Percentiles rank a stretch among this genome's conserved stretches.
Conservation (phyloP, 2,797 vertebrate genomes). For the Halcyon leucocephala region DNA sequence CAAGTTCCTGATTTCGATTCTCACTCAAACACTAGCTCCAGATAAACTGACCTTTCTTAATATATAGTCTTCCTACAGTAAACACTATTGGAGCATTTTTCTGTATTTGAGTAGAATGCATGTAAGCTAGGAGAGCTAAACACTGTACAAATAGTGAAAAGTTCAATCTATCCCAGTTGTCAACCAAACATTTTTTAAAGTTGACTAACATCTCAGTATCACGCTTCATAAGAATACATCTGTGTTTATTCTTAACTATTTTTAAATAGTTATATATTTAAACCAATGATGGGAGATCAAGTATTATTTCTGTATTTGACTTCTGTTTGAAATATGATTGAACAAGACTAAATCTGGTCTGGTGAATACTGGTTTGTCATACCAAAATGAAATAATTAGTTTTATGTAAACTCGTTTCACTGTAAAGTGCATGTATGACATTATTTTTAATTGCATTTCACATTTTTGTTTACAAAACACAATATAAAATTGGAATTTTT, state of each 20-base stretch:
- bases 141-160: not conserved
- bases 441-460: not conserved
- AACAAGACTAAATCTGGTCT: not conserved
- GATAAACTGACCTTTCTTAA: not conserved
- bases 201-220: not conserved
- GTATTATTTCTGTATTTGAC: not conserved
- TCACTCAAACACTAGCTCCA: not conserved
- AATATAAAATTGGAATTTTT: accelerated
- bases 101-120: not conserved
- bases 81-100: not conserved
- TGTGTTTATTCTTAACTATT: not conserved
- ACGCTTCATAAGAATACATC: not conserved
- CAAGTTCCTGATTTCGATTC: not conserved
- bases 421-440: not conserved
- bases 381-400: not conserved
- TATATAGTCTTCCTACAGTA: not conserved
- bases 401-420: not conserved
- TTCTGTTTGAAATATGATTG: not conserved
- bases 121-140: not conserved
- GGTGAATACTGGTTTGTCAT: not conserved
- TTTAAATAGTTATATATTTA: not conserved
- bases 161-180: not conserved
- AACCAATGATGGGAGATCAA: not conserved
- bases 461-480: not conserved
- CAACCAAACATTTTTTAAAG: not conserved